A percentile compares a stretch with the other conserved stretches of the same genome.
Conservation (phyloP, 1,140 invertebrate genomes). For the Achatina immaculata region DNA sequence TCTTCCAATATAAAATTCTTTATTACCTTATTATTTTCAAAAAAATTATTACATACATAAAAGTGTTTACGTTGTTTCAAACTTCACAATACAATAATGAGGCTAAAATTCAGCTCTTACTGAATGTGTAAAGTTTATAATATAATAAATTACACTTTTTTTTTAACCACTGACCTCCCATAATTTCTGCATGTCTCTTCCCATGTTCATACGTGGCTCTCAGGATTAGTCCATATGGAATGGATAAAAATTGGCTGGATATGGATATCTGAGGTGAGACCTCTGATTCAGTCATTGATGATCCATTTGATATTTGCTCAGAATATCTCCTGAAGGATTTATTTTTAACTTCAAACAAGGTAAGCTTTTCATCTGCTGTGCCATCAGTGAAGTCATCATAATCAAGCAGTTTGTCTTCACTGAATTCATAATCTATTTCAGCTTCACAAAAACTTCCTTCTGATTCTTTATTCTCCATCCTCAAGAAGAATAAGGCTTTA, state of each 20-base stretch:
- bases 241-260: constrained; percentile 54
- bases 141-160: no score
- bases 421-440: constrained; percentile 26
- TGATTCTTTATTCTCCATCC: constrained; percentile 34
- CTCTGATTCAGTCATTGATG: constrained; percentile 39
- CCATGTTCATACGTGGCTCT: constrained; percentile 64
- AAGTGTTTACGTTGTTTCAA: no score
- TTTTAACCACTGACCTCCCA: constrained; percentile 66
- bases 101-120: no score
- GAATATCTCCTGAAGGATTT: constrained; percentile 37
- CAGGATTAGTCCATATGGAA: constrained; percentile 63
- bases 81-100: no score
- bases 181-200: constrained; percentile 63
- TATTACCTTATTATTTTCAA: no score
- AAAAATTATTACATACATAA: no score
- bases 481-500: constrained; percentile 32
- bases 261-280: constrained; percentile 47
- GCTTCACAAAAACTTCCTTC: constrained; percentile 27
- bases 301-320: constrained; percentile 42
- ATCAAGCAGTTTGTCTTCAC: constrained; percentile 13
- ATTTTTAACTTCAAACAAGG: constrained; percentile 57
- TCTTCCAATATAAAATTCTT: no score
- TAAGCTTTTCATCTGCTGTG: constrained; percentile 38
- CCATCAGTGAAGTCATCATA: constrained; percentile 41
- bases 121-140: no score